phyloP scores from a whole-genome alignment of 1,140 invertebrate genomes.

The Camponotus floridanus region DNA sequence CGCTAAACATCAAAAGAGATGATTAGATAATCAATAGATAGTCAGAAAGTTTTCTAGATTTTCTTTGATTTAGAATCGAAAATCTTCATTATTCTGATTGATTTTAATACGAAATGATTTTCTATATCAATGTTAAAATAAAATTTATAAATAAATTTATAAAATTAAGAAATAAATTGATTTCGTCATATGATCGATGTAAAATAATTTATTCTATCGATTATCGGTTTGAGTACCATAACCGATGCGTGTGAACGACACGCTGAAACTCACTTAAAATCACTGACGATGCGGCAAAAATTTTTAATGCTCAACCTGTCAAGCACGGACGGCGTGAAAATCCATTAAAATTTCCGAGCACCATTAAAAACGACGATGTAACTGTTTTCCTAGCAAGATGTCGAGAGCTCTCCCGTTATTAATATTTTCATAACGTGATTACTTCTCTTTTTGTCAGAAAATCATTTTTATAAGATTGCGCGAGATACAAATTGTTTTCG shows the following conservation, averaged over 20 bases:
- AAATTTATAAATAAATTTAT: not conserved
- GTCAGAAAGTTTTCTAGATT: no score
- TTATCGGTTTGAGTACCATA: constrained; percentile 38
- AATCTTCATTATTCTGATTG: not conserved
- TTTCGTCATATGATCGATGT: constrained; percentile 46
- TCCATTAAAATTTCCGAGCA: constrained; percentile 48
- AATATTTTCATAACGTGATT: constrained; percentile 19
- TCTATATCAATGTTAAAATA: not conserved
- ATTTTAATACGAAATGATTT: not conserved
- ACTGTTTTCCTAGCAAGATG: constrained; percentile 43
- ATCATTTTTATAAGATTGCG: constrained; percentile 29
- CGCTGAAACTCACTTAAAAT: constrained; percentile 47
- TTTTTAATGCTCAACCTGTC: constrained; percentile 52
- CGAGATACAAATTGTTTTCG: not conserved
- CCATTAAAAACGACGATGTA: constrained; percentile 38
- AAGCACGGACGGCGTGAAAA: constrained; percentile 7
- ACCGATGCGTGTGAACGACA: constrained; percentile 31
- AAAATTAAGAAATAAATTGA: no score
- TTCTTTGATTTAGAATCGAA: no score
- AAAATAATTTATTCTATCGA: constrained; percentile 60
- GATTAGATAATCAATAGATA: no score
- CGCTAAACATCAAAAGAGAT: no score
- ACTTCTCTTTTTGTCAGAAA: constrained; percentile 7
- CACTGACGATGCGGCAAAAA: constrained; percentile 32
- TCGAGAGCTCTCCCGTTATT: not conserved